phyloP scores from a whole-genome alignment of 2,888 invertebrate species.

The Drosophila suboccidentalis region DNA sequence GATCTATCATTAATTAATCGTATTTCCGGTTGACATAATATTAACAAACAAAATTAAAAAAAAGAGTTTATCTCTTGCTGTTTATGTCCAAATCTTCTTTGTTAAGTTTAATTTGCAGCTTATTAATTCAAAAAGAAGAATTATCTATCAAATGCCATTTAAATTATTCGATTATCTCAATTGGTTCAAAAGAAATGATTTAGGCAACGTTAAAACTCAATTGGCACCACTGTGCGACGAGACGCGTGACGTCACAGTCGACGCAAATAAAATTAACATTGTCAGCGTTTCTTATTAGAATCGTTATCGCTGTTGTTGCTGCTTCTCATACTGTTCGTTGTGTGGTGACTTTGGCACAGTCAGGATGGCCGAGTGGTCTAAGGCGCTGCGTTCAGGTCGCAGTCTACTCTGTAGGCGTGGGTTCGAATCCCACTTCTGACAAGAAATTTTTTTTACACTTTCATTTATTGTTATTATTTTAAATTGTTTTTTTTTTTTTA shows the following conservation, averaged over 20 bases:
- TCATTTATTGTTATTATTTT: constrained; percentile 10
- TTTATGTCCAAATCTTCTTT: too few species aligned
- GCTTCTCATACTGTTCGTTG: neutral
- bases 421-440: constrained; percentile 67
- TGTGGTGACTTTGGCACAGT: constrained; percentile 22
- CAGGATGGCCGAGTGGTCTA: constrained; percentile 69
- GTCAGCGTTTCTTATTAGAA: neutral
- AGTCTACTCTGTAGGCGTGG: constrained; percentile 69
- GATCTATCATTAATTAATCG: too few species aligned
- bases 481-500: neutral
- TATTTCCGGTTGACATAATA: too few species aligned
- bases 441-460: constrained; percentile 27
- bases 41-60: too few species aligned
- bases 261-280: neutral
- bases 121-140: too few species aligned
- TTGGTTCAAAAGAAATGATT: too few species aligned
- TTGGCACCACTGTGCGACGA: too few species aligned
- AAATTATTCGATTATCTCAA: too few species aligned
- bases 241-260: neutral
- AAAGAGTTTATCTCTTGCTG: too few species aligned
- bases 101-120: too few species aligned
- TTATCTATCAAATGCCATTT: too few species aligned
- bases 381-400: constrained; percentile 68
- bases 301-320: neutral
- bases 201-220: too few species aligned